Evolutionary conservation across 2,888 invertebrate species (phyloP).

Genomic region (Cephus spinipes): DNA sequence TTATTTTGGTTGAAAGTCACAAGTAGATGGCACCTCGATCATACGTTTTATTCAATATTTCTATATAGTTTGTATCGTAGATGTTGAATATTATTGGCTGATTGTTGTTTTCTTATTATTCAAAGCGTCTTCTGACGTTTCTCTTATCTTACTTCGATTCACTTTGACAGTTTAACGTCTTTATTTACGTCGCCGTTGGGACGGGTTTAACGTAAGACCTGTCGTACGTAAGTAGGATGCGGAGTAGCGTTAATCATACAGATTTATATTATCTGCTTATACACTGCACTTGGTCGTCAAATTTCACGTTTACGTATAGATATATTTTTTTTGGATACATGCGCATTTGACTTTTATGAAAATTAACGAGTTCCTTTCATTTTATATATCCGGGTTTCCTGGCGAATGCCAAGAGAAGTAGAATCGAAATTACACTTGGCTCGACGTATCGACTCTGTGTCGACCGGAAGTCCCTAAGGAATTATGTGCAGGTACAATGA

Average conservation of each 20-base stretch:
- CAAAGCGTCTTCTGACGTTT: background rate
- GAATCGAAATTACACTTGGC: background rate
- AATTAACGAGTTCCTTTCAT: background rate
- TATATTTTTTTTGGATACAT: background rate
- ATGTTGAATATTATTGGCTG: background rate
- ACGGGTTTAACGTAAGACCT: background rate
- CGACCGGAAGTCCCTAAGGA: background rate
- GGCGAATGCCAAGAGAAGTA: background rate
- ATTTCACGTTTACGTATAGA: background rate
- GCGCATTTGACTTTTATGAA: background rate
- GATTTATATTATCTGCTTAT: background rate
- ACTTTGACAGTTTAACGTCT: background rate
- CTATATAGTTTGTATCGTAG: background rate
- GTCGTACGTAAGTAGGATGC: background rate
- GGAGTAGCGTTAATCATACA: background rate
- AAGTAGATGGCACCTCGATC: background rate
- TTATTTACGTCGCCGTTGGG: background rate
- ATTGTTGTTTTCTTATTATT: background rate
- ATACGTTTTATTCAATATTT: too few species aligned
- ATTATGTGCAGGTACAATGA: background rate
- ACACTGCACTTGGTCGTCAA: background rate
- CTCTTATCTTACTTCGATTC: background rate
- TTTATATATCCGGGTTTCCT: background rate
- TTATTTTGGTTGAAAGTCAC: background rate
- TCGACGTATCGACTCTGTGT: background rate